These are phyloP conservation scores for Carlito syrichta DNA, from an alignment of 2,113 vertebrate species.

Conservation along the genomic window DNA sequence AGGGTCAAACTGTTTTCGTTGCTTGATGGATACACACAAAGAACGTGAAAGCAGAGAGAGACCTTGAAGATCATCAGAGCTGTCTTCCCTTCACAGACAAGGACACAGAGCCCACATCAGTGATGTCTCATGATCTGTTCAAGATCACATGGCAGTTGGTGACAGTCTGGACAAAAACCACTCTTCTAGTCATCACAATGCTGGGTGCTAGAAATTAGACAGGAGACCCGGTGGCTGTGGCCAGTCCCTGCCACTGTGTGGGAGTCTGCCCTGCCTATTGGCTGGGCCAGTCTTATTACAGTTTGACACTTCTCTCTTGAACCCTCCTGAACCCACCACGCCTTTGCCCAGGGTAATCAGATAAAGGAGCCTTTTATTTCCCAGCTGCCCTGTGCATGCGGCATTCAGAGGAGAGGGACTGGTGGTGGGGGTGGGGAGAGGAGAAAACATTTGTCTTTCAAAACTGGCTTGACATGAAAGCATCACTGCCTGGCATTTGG, in stretches of 20 bases:
- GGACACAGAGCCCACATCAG: neutral
- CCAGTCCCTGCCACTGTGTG: neutral
- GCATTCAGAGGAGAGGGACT: conserved; percentile 56
- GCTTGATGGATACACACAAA: neutral
- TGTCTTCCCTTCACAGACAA: neutral
- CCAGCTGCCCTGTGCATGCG: conserved; percentile 51
- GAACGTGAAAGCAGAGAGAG: neutral
- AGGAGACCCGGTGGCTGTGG: neutral
- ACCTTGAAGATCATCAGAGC: conserved; percentile 30
- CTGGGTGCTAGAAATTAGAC: neutral
- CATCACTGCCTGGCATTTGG: conserved; percentile 62
- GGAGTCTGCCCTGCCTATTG: neutral
- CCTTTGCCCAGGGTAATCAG: conserved; percentile 57
- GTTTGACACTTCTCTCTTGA: conserved; percentile 64
- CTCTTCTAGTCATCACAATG: neutral
- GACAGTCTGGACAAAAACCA: neutral
- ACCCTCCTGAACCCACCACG: conserved; percentile 60
- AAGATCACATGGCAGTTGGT: neutral
- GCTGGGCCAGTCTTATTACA: conserved; percentile 42
- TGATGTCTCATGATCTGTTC: neutral
- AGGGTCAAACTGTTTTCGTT: neutral
- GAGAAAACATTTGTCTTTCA: conserved; percentile 66
- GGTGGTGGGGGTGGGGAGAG: conserved; percentile 2
- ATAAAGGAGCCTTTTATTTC: conserved; percentile 63
- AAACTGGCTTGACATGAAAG: conserved; percentile 63